Percentiles rank a stretch among this genome's conserved stretches.
Evolutionary conservation across 2,888 invertebrate genomes (phyloP).

Genomic region (Drosophila bunnanda): DNA sequence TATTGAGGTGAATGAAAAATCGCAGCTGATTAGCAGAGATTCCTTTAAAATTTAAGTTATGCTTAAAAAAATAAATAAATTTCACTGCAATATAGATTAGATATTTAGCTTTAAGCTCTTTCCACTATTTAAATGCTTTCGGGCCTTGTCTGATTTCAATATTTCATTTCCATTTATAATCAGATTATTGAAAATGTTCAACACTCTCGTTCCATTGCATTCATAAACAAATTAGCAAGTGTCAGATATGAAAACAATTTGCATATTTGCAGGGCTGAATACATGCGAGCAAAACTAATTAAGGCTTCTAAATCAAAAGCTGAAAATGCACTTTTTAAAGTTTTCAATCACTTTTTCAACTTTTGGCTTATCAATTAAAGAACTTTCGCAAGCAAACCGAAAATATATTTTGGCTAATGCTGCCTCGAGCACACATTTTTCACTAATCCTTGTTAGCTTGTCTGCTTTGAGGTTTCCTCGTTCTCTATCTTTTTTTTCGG

Average conservation of each 20-base stretch:
- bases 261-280: conserved; percentile 26
- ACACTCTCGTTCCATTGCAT: conserved; percentile 33
- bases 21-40: conserved; percentile 9
- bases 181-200: conserved; percentile 37
- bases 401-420: conserved; percentile 34
- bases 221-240: conserved; percentile 38
- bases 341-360: conserved; percentile 15
- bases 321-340: conserved; percentile 10
- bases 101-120: neutral
- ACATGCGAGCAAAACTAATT: conserved; percentile 3
- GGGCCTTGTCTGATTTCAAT: neutral
- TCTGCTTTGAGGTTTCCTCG: conserved; percentile 62
- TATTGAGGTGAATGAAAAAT: conserved; percentile 5
- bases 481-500: neutral
- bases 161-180: conserved; percentile 24
- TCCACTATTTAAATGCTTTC: neutral
- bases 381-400: conserved; percentile 8
- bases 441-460: conserved; percentile 64
- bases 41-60: neutral
- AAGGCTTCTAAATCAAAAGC: neutral
- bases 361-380: conserved; percentile 23
- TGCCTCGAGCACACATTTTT: conserved; percentile 34
- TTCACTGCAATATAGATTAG: neutral
- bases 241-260: conserved; percentile 38
- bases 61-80: neutral